A percentile compares a stretch with the other conserved stretches of the same genome.
phyloP scores from a whole-genome alignment of 2,888 invertebrate species.

The Chymomyza fuscimana region DNA sequence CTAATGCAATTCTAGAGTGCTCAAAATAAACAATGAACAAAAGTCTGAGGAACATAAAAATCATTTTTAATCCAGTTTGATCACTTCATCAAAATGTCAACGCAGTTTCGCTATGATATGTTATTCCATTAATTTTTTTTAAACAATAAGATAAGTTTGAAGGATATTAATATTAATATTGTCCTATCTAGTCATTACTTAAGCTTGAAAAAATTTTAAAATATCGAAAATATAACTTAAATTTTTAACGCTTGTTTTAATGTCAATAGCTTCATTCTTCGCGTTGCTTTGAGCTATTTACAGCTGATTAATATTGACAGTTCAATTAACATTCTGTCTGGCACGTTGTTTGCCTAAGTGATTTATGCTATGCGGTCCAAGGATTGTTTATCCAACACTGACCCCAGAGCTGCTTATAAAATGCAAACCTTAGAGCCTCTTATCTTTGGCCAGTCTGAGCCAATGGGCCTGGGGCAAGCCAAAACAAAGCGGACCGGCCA shows the following conservation, averaged over 20 bases:
- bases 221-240: neutral
- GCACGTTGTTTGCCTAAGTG: conserved; percentile 21
- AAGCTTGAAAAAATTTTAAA: too few species aligned
- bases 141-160: too few species aligned
- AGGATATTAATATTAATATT: too few species aligned
- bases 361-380: conserved; percentile 21
- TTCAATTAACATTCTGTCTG: conserved; percentile 28
- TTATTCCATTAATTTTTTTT: too few species aligned
- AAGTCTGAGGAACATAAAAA: too few species aligned
- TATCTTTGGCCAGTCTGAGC: conserved; percentile 9
- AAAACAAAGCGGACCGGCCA: conserved; percentile 14
- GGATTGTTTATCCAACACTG: neutral
- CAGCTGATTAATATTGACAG: conserved; percentile 31
- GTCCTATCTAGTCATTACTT: too few species aligned
- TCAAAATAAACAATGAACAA: too few species aligned
- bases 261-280: neutral
- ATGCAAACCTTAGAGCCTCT: conserved; percentile 7
- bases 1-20: too few species aligned
- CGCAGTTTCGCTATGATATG: too few species aligned
- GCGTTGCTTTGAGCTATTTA: conserved; percentile 26
- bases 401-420: neutral
- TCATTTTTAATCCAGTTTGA: too few species aligned
- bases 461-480: neutral
- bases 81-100: too few species aligned
- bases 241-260: neutral